Conservation (phyloP, 2,888 invertebrate genomes). For the Mystacides longicornis region DNA sequence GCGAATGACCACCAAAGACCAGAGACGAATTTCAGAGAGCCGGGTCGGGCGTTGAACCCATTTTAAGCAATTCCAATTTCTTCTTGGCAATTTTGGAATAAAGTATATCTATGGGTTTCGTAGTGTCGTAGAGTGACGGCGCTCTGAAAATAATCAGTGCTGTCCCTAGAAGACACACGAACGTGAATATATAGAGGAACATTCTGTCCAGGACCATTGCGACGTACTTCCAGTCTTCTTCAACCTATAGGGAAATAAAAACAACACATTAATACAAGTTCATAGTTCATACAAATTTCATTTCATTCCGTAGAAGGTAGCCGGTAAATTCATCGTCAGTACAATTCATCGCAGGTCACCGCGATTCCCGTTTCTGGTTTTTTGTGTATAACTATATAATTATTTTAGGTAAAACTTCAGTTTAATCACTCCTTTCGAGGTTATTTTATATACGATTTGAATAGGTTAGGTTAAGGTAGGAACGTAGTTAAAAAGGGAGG, state of each 20-base stretch:
- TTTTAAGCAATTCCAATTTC: conserved; percentile 79
- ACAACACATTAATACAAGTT: neutral
- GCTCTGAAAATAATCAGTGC: conserved; percentile 83
- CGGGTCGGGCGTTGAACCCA: conserved; percentile 68
- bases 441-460: too few relatives aligned
- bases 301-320: too few relatives aligned
- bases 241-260: conserved; percentile 54
- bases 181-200: conserved; percentile 91
- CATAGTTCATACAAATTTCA: too few relatives aligned
- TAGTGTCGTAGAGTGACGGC: conserved; percentile 85
- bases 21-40: conserved; percentile 62
- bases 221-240: conserved; percentile 98
- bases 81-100: conserved; percentile 89
- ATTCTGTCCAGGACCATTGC: conserved; percentile 93
- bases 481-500: too few relatives aligned
- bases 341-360: too few relatives aligned
- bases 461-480: too few relatives aligned
- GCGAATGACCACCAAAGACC: conserved; percentile 60
- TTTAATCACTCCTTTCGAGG: too few relatives aligned
- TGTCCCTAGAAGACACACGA: conserved; percentile 87
- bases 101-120: conserved; percentile 81
- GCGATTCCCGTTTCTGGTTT: too few relatives aligned
- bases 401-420: too few relatives aligned
- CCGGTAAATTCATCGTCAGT: too few relatives aligned
- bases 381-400: too few relatives aligned